These are phyloP conservation scores for Amphimallon solstitiale DNA, from an alignment of 2,888 invertebrate genomes.

Conservation along the genomic window DNA sequence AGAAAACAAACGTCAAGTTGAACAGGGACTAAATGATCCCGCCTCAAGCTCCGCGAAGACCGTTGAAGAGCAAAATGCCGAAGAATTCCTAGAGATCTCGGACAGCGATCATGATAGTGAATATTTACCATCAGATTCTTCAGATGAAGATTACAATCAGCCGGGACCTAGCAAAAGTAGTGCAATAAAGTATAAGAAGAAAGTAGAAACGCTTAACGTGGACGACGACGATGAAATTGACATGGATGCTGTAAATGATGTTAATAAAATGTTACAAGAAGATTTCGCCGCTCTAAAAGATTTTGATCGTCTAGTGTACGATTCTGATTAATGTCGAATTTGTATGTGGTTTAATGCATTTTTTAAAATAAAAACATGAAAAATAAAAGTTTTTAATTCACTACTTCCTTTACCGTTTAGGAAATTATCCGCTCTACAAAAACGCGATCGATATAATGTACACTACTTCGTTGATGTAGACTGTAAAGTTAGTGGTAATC, in stretches of 20 bases:
- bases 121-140: conserved; percentile 35
- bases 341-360: no score
- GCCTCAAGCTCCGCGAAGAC: conserved; percentile 15
- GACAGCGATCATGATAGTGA: conserved; percentile 38
- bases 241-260: conserved; percentile 56
- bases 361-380: no score
- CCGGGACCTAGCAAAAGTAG: background rate
- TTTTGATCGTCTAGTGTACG: conserved; percentile 33
- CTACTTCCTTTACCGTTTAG: no score
- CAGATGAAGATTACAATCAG: conserved; percentile 20
- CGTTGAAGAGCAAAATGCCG: conserved; percentile 34
- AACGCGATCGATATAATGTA: no score
- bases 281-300: conserved; percentile 25
- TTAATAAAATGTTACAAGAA: conserved; percentile 51
- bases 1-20: conserved; percentile 38
- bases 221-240: conserved; percentile 52
- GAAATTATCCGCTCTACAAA: no score
- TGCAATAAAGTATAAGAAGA: background rate
- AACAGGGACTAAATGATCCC: conserved; percentile 29
- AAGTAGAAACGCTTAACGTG: conserved; percentile 31
- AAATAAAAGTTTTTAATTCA: no score
- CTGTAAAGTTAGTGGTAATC: no score
- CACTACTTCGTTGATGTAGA: no score
- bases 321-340: conserved; percentile 27
- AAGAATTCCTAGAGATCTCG: conserved; percentile 42